phyloP scores from a whole-genome alignment of 1,140 invertebrate species.

The Pseudomyrmex sp. region DNA sequence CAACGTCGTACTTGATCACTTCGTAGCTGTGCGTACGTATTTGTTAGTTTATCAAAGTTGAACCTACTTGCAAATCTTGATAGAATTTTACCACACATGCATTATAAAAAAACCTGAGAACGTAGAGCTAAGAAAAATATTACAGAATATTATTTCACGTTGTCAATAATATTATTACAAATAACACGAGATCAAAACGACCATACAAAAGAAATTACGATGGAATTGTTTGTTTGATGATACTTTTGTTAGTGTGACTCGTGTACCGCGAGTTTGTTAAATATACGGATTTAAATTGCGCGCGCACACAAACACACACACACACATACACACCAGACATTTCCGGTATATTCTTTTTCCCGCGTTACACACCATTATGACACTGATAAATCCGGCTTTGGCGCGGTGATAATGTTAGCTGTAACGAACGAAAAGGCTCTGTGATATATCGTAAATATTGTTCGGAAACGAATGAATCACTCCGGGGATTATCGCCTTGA shows the following conservation, averaged over 20 bases:
- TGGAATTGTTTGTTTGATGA: slow-evolving; percentile 11
- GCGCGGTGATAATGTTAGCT: slow-evolving; percentile 36
- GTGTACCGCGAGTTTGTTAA: slow-evolving; percentile 10
- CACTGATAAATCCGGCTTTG: slow-evolving; percentile 49
- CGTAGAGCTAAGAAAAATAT: not conserved
- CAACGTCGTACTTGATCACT: too few relatives aligned
- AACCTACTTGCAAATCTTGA: too few relatives aligned
- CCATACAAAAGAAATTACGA: not conserved
- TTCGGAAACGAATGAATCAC: slow-evolving; percentile 74
- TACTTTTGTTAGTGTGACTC: not conserved
- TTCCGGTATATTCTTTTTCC: not conserved
- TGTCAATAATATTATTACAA: not conserved
- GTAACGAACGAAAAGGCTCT: slow-evolving; percentile 11
- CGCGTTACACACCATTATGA: slow-evolving; percentile 17
- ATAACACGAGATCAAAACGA: not conserved
- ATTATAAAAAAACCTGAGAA: not conserved
- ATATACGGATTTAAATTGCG: not conserved
- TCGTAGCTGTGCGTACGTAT: too few relatives aligned
- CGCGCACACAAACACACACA: too few relatives aligned
- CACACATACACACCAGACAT: not conserved
- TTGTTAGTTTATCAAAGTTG: too few relatives aligned
- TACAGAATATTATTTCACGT: not conserved
- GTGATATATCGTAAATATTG: slow-evolving; percentile 64
- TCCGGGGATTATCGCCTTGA: slow-evolving; percentile 75
- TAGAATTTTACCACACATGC: too few relatives aligned